Percentiles rank a stretch among this genome's conserved stretches.
phyloP scores from a whole-genome alignment of 2,888 invertebrate genomes.

The Melieria crassipennis region DNA sequence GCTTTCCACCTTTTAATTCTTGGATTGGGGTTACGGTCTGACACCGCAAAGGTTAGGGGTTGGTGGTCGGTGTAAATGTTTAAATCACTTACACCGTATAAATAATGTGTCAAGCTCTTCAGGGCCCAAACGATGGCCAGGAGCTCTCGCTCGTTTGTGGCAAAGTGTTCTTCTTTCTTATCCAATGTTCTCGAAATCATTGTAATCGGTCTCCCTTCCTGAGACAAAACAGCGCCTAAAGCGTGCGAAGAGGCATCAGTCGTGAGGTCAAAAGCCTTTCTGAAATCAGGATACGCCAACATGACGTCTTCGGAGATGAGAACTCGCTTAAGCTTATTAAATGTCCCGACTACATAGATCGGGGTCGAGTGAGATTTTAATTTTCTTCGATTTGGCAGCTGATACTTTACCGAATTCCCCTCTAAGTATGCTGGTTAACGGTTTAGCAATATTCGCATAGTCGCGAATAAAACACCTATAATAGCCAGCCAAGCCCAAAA shows the following conservation, averaged over 20 bases:
- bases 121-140: neutral
- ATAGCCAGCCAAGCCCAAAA: neutral
- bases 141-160: slow-evolving; percentile 4
- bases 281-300: too few relatives aligned
- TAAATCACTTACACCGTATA: slow-evolving; percentile 12
- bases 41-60: slow-evolving; percentile 12
- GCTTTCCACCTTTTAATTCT: slow-evolving; percentile 16
- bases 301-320: too few relatives aligned
- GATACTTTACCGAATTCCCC: slow-evolving; percentile 1
- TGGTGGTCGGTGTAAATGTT: slow-evolving; percentile 12
- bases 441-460: slow-evolving; percentile 10
- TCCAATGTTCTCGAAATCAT: neutral
- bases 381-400: neutral
- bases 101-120: slow-evolving; percentile 4
- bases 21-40: slow-evolving; percentile 13
- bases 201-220: slow-evolving; percentile 2
- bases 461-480: slow-evolving; percentile 1
- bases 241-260: neutral
- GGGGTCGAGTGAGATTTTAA: neutral
- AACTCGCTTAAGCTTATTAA: too few relatives aligned
- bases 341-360: too few relatives aligned
- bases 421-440: too few relatives aligned
- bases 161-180: slow-evolving; percentile 3
- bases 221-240: neutral
- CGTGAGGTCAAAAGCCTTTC: too few relatives aligned